Evolutionary conservation across 2,797 vertebrate species (phyloP), one percentile per base, ranked within the genome.

Genomic region (Mycteria americana): DNA sequence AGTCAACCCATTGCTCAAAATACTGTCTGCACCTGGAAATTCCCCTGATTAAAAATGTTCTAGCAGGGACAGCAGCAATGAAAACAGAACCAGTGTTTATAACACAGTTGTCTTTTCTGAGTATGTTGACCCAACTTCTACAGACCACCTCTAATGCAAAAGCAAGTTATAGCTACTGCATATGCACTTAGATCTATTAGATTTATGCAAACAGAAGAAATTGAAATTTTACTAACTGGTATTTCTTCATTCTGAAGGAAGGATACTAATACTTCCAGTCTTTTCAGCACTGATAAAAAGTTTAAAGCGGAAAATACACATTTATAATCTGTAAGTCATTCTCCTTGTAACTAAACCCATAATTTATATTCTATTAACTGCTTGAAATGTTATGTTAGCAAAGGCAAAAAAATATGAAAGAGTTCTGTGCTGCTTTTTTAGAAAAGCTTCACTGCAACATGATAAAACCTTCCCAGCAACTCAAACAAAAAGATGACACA

Each of bases 401-500:
- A 92, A 67, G 24, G 31, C 8, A 91, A 87, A 83, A 83, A 88
- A 27, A 23, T 0, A 82, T 10, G 3, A 30, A 18, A 77, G 24
- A 67, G 24, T 11, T 93, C 25, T n/a, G 21, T 28, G 31, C 12
- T 78, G 27, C 35, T 82, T 81, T 69, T 86, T 59, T 23, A 79
- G 51, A 54, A 93, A 84, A 78, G 15, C 11, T 73, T 72, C 43
- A 56, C 41, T 76, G 53, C 28, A 59, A 4, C 0, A 2, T 16
- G 54, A 65, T 28, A 87, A 94, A 95, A 63, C 31, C 15, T 67
- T 77, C 48, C 51, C 68, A 89, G 72, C 85, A 85, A 69, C 41
- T 93, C 84, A 92, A 81, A 94, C 65, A 90, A 94, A 85, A 70
- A 60, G 57, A 64, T 82, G 72, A 92, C 81, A 92, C 23, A 59